These are phyloP conservation scores for Spatula clypeata DNA, from an alignment of 2,797 vertebrate species.

Conservation along the genomic window DNA sequence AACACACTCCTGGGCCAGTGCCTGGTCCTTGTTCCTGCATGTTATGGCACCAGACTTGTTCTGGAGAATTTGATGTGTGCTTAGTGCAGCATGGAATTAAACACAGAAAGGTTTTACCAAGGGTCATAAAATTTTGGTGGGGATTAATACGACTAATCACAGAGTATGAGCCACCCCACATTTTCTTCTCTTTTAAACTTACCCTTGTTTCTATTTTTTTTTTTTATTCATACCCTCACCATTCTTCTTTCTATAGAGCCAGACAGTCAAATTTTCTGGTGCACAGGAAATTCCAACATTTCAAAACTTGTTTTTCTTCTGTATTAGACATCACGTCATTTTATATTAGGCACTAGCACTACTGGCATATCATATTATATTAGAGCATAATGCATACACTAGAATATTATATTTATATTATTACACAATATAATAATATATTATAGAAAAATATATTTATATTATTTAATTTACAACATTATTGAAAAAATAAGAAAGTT, in stretches of 20 bases:
- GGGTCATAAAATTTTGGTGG: not conserved
- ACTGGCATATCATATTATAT: not conserved
- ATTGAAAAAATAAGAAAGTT: not conserved
- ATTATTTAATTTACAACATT: not conserved
- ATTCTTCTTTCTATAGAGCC: not conserved
- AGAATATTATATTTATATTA: not conserved
- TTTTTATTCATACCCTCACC: not conserved
- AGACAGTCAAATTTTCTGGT: conserved; percentile 6
- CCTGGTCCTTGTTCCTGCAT: not conserved
- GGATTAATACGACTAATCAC: not conserved
- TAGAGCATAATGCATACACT: not conserved
- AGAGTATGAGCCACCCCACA: not conserved
- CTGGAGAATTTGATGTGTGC: accelerated
- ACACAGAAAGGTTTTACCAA: not conserved
- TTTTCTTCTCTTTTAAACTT: not conserved
- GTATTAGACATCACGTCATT: conserved; percentile 44
- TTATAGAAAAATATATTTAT: not conserved
- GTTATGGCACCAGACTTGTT: not conserved
- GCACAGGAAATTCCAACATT: conserved; percentile 48
- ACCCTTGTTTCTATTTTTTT: not conserved
- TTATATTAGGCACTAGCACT: conserved; percentile 12
- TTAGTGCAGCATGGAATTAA: not conserved
- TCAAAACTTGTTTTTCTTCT: conserved; percentile 52
- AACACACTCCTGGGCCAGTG: accelerated
- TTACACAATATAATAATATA: not conserved